Percentiles rank a stretch among this genome's conserved stretches.
Evolutionary conservation across 2,888 invertebrate genomes (phyloP).

Genomic region (Loripinus fragilis): DNA sequence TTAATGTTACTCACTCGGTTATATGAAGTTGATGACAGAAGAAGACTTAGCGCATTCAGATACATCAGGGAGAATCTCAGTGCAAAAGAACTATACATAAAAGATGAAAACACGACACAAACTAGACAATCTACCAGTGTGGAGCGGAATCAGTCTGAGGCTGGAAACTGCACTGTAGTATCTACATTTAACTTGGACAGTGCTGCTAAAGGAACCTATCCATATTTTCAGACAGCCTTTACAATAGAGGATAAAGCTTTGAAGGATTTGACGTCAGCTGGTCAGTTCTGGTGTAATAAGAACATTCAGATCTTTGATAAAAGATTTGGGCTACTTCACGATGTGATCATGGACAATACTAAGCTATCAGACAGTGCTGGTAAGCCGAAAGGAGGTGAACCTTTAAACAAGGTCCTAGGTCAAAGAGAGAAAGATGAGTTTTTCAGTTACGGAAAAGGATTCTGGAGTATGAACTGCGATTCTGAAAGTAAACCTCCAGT

Average conservation of each 20-base stretch:
- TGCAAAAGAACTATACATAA: neutral
- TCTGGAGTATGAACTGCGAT: slow-evolving; percentile 50
- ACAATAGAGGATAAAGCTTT: neutral
- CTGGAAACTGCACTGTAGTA: neutral
- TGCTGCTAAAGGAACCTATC: too few relatives aligned
- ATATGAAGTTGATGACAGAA: neutral
- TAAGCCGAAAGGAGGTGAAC: slow-evolving; percentile 57
- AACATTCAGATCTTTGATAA: slow-evolving; percentile 33
- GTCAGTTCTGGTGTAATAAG: slow-evolving; percentile 26
- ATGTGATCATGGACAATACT: slow-evolving; percentile 33
- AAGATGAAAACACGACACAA: neutral
- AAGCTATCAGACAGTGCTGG: slow-evolving; percentile 12
- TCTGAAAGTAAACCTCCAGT: neutral
- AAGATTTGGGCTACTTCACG: slow-evolving; percentile 32
- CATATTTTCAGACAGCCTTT: neutral
- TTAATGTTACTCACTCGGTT: too few relatives aligned
- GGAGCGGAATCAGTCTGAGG: neutral
- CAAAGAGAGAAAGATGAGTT: slow-evolving; percentile 48
- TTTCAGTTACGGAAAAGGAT: slow-evolving; percentile 45
- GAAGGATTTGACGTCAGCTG: neutral
- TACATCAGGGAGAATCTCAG: neutral
- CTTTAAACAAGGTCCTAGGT: slow-evolving; percentile 44
- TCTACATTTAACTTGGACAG: too few relatives aligned
- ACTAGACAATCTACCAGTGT: neutral
- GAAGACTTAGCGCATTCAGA: neutral